A percentile compares a stretch with the other conserved stretches of the same genome.
Evolutionary conservation across 2,888 invertebrate species (phyloP).

Genomic region (Hanleya hanleyi): DNA sequence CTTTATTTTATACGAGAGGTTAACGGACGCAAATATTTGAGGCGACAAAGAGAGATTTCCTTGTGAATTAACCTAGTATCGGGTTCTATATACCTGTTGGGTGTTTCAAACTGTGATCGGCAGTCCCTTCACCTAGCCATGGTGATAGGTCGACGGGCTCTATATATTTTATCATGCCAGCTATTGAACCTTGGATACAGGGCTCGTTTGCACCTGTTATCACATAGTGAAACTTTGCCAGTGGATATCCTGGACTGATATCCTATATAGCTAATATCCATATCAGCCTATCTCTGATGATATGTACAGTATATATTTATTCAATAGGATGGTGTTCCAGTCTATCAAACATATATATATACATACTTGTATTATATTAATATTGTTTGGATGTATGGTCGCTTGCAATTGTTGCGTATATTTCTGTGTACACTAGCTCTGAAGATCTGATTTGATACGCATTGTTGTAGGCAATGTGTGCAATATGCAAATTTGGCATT

Average conservation of each 20-base stretch:
- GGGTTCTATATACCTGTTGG: not conserved
- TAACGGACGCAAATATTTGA: too few relatives aligned
- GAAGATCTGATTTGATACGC: too few relatives aligned
- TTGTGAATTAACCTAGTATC: not conserved
- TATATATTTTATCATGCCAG: not conserved
- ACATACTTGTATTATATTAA: too few relatives aligned
- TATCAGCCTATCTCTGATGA: not conserved
- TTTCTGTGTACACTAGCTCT: too few relatives aligned
- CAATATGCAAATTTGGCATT: too few relatives aligned
- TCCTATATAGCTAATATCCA: not conserved
- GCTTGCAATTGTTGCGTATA: too few relatives aligned
- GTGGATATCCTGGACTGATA: not conserved
- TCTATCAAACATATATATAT: too few relatives aligned
- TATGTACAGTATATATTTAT: not conserved
- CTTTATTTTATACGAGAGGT: too few relatives aligned
- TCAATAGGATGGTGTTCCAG: too few relatives aligned
- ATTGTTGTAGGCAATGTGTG: too few relatives aligned
- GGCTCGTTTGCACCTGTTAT: not conserved
- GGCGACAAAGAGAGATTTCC: not conserved
- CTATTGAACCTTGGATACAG: not conserved
- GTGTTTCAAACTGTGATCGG: constrained; percentile 1
- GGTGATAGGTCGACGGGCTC: not conserved
- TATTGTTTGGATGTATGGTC: too few relatives aligned
- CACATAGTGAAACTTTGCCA: not conserved
- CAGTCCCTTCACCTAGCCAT: not conserved